Base-by-base conservation (phyloP, 2,888 invertebrate genomes). In the Caenorhabditis sp. region DNA sequence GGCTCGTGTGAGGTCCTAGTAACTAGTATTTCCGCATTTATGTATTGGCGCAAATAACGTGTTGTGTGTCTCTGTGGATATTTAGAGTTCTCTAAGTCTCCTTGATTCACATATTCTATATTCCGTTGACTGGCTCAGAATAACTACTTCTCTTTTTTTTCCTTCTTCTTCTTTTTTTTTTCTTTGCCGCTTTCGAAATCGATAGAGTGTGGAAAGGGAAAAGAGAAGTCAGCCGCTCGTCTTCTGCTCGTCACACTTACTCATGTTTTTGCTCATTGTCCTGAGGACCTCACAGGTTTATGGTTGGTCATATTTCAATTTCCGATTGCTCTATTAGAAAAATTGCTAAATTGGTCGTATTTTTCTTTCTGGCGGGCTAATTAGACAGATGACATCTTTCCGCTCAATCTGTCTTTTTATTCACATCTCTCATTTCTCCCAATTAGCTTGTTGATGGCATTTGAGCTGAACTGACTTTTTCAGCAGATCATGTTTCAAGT, bases 201-300 rank as follows among this genome's bases (percentile, higher is more conserved):
- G 51, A 51, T 23, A 51, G 51, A 19, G 23, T 43, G 43, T 43
- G 43, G 43, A 43, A 43, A 43, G 43, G 17, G 43, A 43, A 43
- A 17, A 43, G 17, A 43, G 43, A 43, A 43, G 43, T 43, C 43
- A 43, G 43, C 58, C 51, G 55, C 49, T 24, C n/a, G 14, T 31
- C n/a, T 31, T 14, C 37, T 58, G 51, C 62, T 62, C 50, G 51
- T 63, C 70, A 62, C 57, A 58, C 50, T 66, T 65, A 60, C 51
- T 36, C 31, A 43, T 23, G 36, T 21, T 12, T 51, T 36, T 5
- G 6, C 60, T 43, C 60, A 27, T 5, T 24, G 26, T 4, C 4
- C 31, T 31, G 31, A 31, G 10, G 55, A 43, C 8, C 17, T 59
- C 53, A n/a, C 43, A 43, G 43, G 43, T 43, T 43, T 43, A 43